Conservation (phyloP, 2,113 vertebrate species). For the Boulengeromyrus knoepffleri region DNA sequence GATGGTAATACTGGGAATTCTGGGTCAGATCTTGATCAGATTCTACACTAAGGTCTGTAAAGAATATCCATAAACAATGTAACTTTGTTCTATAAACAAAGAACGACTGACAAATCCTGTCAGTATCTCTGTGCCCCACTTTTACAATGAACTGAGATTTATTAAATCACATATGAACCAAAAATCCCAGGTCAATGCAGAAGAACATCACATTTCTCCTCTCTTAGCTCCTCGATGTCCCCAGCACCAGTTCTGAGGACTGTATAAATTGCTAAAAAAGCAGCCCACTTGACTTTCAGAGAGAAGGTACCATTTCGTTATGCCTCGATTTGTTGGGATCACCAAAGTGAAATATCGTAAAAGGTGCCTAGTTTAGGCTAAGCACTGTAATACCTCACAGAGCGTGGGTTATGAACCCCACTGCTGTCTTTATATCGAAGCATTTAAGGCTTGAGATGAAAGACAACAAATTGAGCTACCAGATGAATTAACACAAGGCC, state of each 20-base stretch:
- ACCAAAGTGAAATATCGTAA: not conserved
- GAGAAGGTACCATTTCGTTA: not conserved
- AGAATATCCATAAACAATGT: not conserved
- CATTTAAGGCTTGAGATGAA: not conserved
- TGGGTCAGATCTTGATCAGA: not conserved
- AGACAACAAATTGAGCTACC: not conserved
- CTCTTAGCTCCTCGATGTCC: not conserved
- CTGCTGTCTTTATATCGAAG: not conserved
- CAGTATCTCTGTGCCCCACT: not conserved
- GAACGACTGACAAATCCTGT: not conserved
- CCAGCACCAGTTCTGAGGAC: too few relatives aligned
- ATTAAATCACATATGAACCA: not conserved
- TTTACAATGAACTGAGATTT: not conserved
- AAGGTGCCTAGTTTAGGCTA: not conserved
- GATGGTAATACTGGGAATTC: not conserved
- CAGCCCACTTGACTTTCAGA: not conserved
- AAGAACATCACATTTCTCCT: not conserved
- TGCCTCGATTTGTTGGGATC: not conserved
- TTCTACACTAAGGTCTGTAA: not conserved
- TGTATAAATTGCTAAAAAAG: not conserved
- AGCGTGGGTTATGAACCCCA: not conserved
- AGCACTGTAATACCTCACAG: not conserved
- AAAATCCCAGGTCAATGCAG: not conserved
- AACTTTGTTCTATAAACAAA: not conserved
- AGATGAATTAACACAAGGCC: not conserved